Base-by-base conservation (phyloP, 2,888 invertebrate genomes). In the Scotopteryx bipunctaria region DNA sequence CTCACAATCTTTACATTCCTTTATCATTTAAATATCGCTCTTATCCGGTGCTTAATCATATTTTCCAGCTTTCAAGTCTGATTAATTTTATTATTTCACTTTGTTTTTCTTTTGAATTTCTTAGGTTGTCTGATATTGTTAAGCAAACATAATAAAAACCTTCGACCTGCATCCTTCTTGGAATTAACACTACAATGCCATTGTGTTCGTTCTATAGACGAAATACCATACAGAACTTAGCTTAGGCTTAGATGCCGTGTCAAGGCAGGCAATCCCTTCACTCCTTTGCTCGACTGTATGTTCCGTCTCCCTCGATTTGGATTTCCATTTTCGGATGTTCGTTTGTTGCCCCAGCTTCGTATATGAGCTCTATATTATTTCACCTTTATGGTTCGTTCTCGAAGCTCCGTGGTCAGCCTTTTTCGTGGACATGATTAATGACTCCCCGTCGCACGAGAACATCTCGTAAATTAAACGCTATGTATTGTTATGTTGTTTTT, bases 381-480 rank as follows among this genome's bases (percentile, higher is more conserved):
- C 17, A 25, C 29, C 21, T 46, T 14, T 36, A 31, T 16, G 5
- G 11, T 38, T 42, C 29, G 27, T 15, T 36, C 25, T 37, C 17
- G 19, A 32, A 41, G 35, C 23, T 21, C 17, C 54, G 53, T 47
- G 59, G 57, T 45, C 49, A 52, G 55, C 62, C 31, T 57, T 59
- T 58, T 56, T 53, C 47, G 58, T 48, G 15, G 29, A 25, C 44
- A 53, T 60, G 55, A 60, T 63, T 58, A 57, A 62, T 58, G 55
- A 27, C 27, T 11, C 31, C 6, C 15, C 33, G 33, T 19, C 36
- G 42, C 53, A 57, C 55, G 49, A 46, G 31, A 56, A 53, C 48
- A 46, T 59, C 55, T 57, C 58, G 59, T 56, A 56, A 63, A 58
- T 58, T 53, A 60, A 59, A 59, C 45, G 53, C 59, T 51, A 57